Evolutionary conservation across 2,888 invertebrate genomes (phyloP), one percentile per base, ranked within the genome.

Genomic region (Sialis lutaria): DNA sequence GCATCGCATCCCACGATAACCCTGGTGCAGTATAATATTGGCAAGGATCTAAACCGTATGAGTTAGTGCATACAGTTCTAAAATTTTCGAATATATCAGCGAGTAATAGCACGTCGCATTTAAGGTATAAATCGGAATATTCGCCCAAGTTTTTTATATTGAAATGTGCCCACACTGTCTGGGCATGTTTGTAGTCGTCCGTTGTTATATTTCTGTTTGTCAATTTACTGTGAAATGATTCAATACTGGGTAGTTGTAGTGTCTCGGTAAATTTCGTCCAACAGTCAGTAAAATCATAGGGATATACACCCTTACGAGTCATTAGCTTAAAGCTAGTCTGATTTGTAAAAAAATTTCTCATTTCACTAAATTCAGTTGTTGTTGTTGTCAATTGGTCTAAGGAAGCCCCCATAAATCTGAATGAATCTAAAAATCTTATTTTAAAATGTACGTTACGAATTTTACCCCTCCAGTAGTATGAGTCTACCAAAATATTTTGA

Each of bases 21-120:
- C 59, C 58, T 3, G 60, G 60, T 6, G 54, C 46, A 22, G 60
- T 61, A 48, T 53, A 61, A 52, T 60, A 63, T 42, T 58, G 57
- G 33, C 53, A 50, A 5, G 58, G 54, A 53, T 63, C 60, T 31
- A 62, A 50, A 6, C 9, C 9, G 4, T 22, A 22, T 22, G 22
- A 22, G 22, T 22, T 22, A 62, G 63, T 22, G 22, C 22, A 22
- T 22, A 22, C 22, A 22, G 22, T 22, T 22, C 22, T 22, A 22
- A 22, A 22, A 48, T 61, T 57, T 51, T 64, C 63, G 50, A 63
- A 62, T 6, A 63, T 51, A 44, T 63, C 62, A 4, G 56, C 54
- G 32, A 61, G 48, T 5, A 63, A 48, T n/a, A 62, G 46, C 1
- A 64, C 56, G 51, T 65, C 62, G 1, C 57, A 56, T 52, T 59